Evolutionary conservation across 2,888 invertebrate species (phyloP).

Genomic region (Lasioglossum villosulum): DNA sequence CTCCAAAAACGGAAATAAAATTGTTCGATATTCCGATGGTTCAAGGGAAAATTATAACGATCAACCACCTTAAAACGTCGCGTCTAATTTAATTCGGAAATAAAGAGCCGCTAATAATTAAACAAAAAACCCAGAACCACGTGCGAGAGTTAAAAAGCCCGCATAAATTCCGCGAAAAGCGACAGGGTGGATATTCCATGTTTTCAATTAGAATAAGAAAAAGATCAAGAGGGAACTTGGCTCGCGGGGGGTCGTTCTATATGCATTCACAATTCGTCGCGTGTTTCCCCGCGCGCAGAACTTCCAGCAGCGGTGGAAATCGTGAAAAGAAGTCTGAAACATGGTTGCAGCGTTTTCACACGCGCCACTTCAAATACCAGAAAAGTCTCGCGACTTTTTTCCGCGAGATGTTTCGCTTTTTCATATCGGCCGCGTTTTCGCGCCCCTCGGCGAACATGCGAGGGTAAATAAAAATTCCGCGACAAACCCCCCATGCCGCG

Average conservation of each 20-base stretch:
- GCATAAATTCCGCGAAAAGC: neutral
- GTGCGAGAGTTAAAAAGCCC: neutral
- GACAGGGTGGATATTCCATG: neutral
- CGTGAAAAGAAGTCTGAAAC: neutral
- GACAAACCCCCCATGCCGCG: conserved; percentile 9
- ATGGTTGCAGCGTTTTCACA: neutral
- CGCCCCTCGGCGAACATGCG: conserved; percentile 29
- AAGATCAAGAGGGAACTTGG: neutral
- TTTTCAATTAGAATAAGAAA: neutral
- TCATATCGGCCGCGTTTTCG: conserved; percentile 22
- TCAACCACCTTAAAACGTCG: no score
- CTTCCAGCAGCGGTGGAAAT: neutral
- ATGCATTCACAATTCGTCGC: neutral
- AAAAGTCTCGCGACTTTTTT: conserved; percentile 21
- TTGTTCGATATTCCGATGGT: neutral
- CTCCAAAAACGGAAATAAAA: neutral
- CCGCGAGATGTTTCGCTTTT: conserved; percentile 8
- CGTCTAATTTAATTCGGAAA: no score
- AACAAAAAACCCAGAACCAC: neutral
- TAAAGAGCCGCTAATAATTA: neutral
- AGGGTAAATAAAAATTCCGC: conserved; percentile 59
- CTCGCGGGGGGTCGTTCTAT: neutral
- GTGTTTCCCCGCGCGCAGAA: neutral
- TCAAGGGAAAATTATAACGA: no score
- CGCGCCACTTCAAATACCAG: conserved; percentile 1